Evolutionary conservation across 2,888 invertebrate genomes (phyloP).

Genomic region (Chrysomela aeneicollis): DNA sequence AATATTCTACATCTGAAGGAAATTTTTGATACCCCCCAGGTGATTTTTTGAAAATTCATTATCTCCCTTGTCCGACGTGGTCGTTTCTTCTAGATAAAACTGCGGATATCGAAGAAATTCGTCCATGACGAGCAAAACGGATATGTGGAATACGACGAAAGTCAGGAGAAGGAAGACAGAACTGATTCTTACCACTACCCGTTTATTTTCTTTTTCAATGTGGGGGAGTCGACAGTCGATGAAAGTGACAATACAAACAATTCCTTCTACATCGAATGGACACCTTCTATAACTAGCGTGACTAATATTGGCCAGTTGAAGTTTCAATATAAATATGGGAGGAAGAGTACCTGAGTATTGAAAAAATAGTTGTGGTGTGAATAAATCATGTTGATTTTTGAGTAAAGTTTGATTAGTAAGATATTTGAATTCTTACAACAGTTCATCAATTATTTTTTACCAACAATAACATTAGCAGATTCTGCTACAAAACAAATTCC

Average conservation of each 20-base stretch:
- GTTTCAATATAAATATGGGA: constrained; percentile 76
- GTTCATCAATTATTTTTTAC: too few relatives aligned
- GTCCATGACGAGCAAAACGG: constrained; percentile 69
- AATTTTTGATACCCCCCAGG: constrained; percentile 74
- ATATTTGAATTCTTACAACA: too few relatives aligned
- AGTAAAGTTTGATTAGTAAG: too few relatives aligned
- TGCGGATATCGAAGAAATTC: constrained; percentile 72
- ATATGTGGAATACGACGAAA: constrained; percentile 57
- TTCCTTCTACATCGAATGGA: constrained; percentile 77
- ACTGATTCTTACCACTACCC: constrained; percentile 52
- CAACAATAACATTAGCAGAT: too few relatives aligned
- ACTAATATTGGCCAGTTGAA: constrained; percentile 77
- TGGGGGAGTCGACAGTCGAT: constrained; percentile 63
- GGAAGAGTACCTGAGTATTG: constrained; percentile 58
- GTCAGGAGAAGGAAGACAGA: constrained; percentile 43
- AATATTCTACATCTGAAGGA: constrained; percentile 75
- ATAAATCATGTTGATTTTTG: too few relatives aligned
- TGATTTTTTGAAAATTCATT: constrained; percentile 48
- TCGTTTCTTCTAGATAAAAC: constrained; percentile 63
- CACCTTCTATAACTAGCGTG: constrained; percentile 73
- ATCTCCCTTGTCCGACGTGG: background rate
- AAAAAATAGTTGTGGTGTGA: background rate
- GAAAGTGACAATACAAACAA: constrained; percentile 66
- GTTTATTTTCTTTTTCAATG: constrained; percentile 54
- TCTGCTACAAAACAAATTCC: too few relatives aligned